These are phyloP conservation scores for Atlantisia rogersi DNA, from an alignment of 2,113 vertebrate species.

Conservation along the genomic window DNA sequence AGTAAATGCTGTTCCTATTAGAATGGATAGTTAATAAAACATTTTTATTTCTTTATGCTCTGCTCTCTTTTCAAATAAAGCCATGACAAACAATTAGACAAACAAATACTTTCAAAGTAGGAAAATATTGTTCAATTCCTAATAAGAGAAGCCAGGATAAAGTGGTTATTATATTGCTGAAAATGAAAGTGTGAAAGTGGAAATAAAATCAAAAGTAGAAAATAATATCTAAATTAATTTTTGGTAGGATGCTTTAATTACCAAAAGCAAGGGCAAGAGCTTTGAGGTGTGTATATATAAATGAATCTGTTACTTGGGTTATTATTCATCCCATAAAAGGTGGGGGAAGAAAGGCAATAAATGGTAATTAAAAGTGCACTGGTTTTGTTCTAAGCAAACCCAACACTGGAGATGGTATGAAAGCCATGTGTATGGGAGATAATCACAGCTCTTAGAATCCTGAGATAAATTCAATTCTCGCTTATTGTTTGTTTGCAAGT, in stretches of 20 bases:
- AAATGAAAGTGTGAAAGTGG: background rate
- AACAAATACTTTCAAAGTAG: background rate
- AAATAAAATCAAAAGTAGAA: background rate
- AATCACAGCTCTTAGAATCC: background rate
- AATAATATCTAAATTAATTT: background rate
- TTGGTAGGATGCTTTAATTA: background rate
- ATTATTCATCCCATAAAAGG: background rate
- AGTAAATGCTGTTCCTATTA: background rate
- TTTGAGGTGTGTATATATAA: background rate
- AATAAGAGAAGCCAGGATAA: background rate
- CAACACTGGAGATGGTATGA: background rate
- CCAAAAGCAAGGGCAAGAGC: background rate
- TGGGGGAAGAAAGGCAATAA: background rate
- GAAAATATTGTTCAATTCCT: background rate
- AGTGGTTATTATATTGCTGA: background rate
- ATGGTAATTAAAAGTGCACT: background rate
- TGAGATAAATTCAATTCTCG: conserved; percentile 3
- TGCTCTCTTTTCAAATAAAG: background rate
- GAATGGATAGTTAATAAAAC: background rate
- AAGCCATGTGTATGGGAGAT: background rate
- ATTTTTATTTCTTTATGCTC: background rate
- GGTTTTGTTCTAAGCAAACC: background rate
- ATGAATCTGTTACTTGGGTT: background rate
- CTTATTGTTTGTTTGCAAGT: background rate
- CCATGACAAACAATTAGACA: background rate